Evolutionary conservation across 2,113 vertebrate genomes (phyloP).

Genomic region (Jacana jacana): DNA sequence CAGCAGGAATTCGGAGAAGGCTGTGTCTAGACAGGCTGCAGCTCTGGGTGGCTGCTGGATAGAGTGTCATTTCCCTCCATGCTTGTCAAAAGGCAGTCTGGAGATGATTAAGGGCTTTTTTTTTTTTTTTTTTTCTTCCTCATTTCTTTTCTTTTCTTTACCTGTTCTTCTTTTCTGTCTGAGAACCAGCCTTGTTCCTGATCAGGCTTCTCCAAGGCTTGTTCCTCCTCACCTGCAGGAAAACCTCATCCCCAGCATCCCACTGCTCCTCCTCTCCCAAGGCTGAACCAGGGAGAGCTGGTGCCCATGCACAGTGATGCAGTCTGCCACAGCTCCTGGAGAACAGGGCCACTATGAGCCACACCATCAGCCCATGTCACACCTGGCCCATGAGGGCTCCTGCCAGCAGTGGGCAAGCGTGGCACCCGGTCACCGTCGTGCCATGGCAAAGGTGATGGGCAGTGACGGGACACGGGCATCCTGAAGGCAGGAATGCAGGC

Average conservation of each 20-base stretch:
- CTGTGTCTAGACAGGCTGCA: slow-evolving; percentile 73
- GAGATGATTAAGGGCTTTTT: slow-evolving; percentile 3
- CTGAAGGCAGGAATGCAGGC: neutral
- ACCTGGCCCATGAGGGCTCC: neutral
- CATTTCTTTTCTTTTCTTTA: neutral
- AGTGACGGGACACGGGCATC: fast-evolving
- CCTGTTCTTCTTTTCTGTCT: neutral
- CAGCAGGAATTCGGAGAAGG: slow-evolving; percentile 36
- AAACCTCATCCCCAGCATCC: neutral
- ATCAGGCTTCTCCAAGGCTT: neutral
- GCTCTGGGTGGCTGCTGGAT: slow-evolving; percentile 18
- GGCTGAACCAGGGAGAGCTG: neutral
- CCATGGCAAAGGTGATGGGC: neutral
- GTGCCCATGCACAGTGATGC: fast-evolving
- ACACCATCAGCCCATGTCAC: fast-evolving
- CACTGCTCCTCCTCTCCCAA: neutral
- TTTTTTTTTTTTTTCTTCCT: neutral
- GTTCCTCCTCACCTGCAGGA: fast-evolving
- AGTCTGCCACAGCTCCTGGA: neutral
- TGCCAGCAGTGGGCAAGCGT: neutral
- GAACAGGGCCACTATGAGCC: neutral
- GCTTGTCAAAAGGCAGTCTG: slow-evolving; percentile 53
- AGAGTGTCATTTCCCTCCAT: slow-evolving; percentile 36
- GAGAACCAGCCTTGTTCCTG: neutral
- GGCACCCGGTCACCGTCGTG: fast-evolving